These are phyloP conservation scores for Heterohyrax brucei DNA, from an alignment of 2,797 vertebrate genomes.

Conservation along the genomic window DNA sequence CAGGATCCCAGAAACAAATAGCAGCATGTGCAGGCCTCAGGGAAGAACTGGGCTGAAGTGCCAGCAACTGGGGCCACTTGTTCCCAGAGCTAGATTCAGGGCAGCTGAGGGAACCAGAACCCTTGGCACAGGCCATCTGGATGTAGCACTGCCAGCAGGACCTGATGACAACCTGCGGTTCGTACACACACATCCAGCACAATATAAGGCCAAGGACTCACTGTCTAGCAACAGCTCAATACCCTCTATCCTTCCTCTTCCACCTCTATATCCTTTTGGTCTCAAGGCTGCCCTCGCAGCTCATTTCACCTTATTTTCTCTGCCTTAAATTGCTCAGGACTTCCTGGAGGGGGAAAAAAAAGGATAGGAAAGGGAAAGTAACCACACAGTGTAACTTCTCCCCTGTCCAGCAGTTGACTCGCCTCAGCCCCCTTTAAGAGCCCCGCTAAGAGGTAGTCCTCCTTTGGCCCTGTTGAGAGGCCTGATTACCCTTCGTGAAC, in stretches of 20 bases:
- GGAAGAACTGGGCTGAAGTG: neutral
- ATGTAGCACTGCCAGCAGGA: neutral
- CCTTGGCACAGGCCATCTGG: neutral
- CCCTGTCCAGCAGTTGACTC: neutral
- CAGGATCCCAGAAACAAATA: neutral
- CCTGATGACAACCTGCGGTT: neutral
- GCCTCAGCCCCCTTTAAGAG: neutral
- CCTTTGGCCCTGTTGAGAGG: neutral
- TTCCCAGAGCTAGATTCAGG: neutral
- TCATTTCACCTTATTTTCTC: neutral
- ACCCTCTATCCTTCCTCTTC: neutral
- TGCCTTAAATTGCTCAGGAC: neutral
- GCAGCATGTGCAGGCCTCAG: neutral
- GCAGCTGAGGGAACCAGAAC: neutral
- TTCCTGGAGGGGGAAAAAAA: neutral
- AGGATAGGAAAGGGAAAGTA: neutral
- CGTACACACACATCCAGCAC: fast-evolving
- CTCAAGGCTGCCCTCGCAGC: neutral
- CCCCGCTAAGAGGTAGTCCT: neutral
- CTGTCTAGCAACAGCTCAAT: neutral
- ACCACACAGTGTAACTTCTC: neutral
- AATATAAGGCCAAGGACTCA: neutral
- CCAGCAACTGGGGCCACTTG: neutral
- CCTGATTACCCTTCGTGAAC: neutral
- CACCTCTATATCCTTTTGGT: neutral